phyloP scores from a whole-genome alignment of 2,888 invertebrate species.

The Hydrotaea diabolus region DNA sequence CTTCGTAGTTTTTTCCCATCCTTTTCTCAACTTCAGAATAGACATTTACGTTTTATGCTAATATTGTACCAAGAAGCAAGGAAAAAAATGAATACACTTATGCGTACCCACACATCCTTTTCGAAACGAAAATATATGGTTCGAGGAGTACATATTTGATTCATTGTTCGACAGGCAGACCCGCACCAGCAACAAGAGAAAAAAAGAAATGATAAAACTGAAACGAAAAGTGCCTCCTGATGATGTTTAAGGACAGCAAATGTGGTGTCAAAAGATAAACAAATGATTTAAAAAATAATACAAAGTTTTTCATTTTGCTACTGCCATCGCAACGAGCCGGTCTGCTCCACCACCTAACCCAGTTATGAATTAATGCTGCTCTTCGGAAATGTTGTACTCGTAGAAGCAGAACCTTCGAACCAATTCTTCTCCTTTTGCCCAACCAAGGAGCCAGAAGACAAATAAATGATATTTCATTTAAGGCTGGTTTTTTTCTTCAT shows the following conservation, averaged over 20 bases:
- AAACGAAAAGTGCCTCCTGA: conserved; percentile 36
- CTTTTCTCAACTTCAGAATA: background rate
- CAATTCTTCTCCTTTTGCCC: background rate
- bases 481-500: background rate
- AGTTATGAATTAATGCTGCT: conserved; percentile 48
- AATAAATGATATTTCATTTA: conserved; percentile 5
- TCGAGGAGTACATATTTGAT: conserved; percentile 1
- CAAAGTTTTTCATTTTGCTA: conserved; percentile 46
- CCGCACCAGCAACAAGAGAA: background rate
- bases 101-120: background rate
- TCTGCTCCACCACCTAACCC: conserved; percentile 1
- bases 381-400: background rate
- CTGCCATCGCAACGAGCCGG: background rate
- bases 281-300: conserved; percentile 54
- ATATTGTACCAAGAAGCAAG: conserved; percentile 23
- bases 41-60: conserved; percentile 59
- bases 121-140: background rate
- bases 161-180: conserved; percentile 9
- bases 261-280: conserved; percentile 63
- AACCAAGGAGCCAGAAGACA: background rate
- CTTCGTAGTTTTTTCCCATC: no score
- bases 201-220: background rate
- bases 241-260: conserved; percentile 52
- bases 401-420: background rate
- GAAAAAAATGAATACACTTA: no score